phyloP scores from a whole-genome alignment of 2,888 invertebrate species.

The Apamea sordens region DNA sequence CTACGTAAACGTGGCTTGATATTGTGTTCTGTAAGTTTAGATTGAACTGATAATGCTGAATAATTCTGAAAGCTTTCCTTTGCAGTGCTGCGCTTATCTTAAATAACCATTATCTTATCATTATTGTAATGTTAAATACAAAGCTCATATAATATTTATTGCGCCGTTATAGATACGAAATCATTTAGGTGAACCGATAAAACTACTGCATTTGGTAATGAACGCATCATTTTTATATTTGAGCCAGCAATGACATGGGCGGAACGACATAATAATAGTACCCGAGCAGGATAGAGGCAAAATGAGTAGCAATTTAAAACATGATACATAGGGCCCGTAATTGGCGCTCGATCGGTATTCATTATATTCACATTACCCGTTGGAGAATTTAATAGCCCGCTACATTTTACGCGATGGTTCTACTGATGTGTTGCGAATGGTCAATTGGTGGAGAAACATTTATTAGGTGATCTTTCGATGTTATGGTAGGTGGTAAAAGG shows the following conservation, averaged over 20 bases:
- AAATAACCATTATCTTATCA: conserved; percentile 55
- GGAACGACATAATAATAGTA: conserved; percentile 43
- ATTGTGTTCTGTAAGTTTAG: conserved; percentile 23
- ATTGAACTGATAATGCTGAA: conserved; percentile 51
- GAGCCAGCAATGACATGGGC: background rate
- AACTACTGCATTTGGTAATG: conserved; percentile 27
- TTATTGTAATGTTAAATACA: conserved; percentile 54
- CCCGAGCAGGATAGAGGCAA: conserved; percentile 10
- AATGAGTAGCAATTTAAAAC: conserved; percentile 66
- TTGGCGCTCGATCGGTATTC: conserved; percentile 73
- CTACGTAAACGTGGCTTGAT: conserved; percentile 8
- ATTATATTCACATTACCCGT: conserved; percentile 77
- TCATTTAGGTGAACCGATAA: conserved; percentile 16
- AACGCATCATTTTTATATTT: conserved; percentile 12
- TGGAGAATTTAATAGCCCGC: conserved; percentile 70
- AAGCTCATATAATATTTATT: conserved; percentile 56
- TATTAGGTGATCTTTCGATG: conserved; percentile 46
- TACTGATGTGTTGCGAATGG: conserved; percentile 28
- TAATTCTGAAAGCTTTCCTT: conserved; percentile 59
- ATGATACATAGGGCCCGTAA: conserved; percentile 75
- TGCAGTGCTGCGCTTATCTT: conserved; percentile 43
- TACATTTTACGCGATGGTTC: conserved; percentile 35
- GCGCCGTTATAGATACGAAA: conserved; percentile 36
- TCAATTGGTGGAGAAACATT: conserved; percentile 44
- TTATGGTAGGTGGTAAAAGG: conserved; percentile 35